Base-by-base conservation (phyloP, 2,888 invertebrate species). In the Acrobasis suavella region DNA sequence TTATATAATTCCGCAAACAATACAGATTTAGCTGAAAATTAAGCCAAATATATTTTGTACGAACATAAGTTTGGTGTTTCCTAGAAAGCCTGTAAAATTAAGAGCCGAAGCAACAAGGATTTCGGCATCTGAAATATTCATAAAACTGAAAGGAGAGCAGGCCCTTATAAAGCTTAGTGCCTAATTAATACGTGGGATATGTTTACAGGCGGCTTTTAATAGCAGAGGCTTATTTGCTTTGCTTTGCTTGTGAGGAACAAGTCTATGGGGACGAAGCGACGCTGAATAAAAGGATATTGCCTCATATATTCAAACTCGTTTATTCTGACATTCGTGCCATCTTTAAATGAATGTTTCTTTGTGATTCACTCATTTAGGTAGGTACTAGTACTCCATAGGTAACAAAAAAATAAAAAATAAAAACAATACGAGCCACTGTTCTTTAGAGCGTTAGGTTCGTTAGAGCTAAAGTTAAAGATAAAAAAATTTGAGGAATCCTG, bases 201-300 rank as follows among this genome's bases (percentile, higher is more conserved):
- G 46, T 46, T 46, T 46, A 46, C 46, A 46, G 12, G n/a, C n/a
- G 14, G n/a, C 46, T 46, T 46, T 32, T 46, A 46, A 46, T 46
- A 46, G n/a, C 32, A 42, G 42, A 10, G 46, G n/a, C 14, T 46
- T 14, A n/a, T 46, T 46, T 46, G 14, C 46, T 46, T 14, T n/a
- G 46, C 46, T 46, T 10, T 46, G 9, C 12, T 46, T 46, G 46
- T 46, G 46, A 46, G 14, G 14, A 46, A 5, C 32, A 46, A 7
- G 46, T 46, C 46, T n/a, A 46, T 46, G n/a, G 46, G 46, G 46
- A 46, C 46, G 46, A 46, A 14, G 14, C n/a, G 46, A 46, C 46
- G 46, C 5, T 46, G 5, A 46, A 46, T 14, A 46, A 14, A 6
- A 46, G 14, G n/a, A 46, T 46, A 46, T 46, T 46, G n/a, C 14